Evolutionary conservation across 2,888 invertebrate genomes (phyloP), one percentile per base, ranked within the genome.

Genomic region (Achlya flavicornis): DNA sequence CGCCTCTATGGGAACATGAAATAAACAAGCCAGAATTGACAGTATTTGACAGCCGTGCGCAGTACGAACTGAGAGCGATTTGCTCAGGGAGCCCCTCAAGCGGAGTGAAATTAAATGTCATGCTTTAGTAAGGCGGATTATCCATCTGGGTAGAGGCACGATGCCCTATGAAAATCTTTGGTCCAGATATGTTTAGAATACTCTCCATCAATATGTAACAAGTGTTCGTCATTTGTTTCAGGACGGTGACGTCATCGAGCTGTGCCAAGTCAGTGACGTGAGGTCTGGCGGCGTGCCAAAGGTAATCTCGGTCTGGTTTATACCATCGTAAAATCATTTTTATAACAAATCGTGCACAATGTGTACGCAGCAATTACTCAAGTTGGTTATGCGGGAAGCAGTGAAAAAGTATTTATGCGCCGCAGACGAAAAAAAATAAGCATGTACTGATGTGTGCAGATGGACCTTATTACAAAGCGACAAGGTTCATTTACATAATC

Each of bases 241-340:
- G 98, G 99, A 99, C 86, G 99, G 99, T 61, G 99, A 99, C 93
- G 98, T 99, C 74, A 97, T 99, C 82, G 99, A 99, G 91, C 94
- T 99, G 83, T 99, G 99, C 84, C 99, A 99, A 96, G 99, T 99
- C 79, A 98, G 98, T 93, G 99, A 99, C 91, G 97, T 99, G 80
- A 95, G 99, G 83, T 97, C 97, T 57, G 99, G 99, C 66, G 97
- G 98, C 16, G 94, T 98, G 79, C 99, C 99, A 61, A 98, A 97
- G 96, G 98, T 98, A 90, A 95, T 90, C 83, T 58, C 26, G 58
- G 59, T 41, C 19, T 33, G n/a, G 11, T 58, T 26, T 41, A 57
- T 62, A 4, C 14, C 19, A 11, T 62, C 57, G 57, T 19, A 41
- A 62, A 62, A 62, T 62, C 57, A 62, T 57, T 59, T 59, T 59